A percentile compares a stretch with the other conserved stretches of the same genome.
These are phyloP conservation scores for Drosophila ogumai DNA, from an alignment of 1,140 invertebrate genomes.

Conservation along the genomic window DNA sequence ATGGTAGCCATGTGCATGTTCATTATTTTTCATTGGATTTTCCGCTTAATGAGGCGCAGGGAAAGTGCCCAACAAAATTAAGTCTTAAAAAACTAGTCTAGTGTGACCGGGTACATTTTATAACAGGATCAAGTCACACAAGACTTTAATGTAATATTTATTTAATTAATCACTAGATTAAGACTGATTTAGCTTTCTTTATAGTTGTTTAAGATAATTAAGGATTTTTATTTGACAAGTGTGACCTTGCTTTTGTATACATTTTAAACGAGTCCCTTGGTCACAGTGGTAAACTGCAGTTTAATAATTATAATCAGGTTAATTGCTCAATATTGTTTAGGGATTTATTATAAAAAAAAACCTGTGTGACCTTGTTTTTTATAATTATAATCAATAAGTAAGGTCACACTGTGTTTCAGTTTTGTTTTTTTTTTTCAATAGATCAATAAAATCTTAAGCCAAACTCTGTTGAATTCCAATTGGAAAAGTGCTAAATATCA, in stretches of 20 bases:
- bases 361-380: neutral
- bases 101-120: neutral
- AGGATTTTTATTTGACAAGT: neutral
- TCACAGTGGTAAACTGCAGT: too few relatives aligned
- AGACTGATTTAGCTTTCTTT: neutral
- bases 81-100: neutral
- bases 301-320: too few relatives aligned
- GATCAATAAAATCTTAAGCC: neutral
- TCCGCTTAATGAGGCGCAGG: constrained; percentile 15
- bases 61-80: constrained; percentile 1
- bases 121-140: neutral
- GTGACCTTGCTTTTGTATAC: neutral
- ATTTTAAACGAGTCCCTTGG: too few relatives aligned
- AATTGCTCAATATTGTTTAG: too few relatives aligned
- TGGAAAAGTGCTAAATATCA: constrained; percentile 9
- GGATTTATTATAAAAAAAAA: too few relatives aligned
- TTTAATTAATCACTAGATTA: neutral
- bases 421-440: neutral
- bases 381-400: too few relatives aligned
- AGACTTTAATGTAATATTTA: neutral
- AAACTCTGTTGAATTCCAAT: neutral
- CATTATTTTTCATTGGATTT: constrained; percentile 14
- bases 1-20: constrained; percentile 35
- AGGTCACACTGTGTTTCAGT: neutral
- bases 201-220: neutral